Conservation (phyloP, 2,797 vertebrate species). For the Sebastes kiyomatsui region DNA sequence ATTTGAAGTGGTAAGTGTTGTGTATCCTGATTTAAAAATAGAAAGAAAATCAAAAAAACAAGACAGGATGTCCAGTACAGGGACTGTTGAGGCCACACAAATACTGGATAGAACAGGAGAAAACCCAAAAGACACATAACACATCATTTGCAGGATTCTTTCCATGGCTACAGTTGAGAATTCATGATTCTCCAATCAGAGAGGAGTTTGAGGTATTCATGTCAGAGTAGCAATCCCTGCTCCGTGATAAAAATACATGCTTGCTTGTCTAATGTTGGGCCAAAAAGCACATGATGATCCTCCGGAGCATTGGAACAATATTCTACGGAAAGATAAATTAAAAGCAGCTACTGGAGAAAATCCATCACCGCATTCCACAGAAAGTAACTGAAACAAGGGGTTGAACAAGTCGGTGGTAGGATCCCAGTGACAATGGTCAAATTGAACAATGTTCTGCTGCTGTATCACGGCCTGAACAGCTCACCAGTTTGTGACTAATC, state of each 20-base stretch:
- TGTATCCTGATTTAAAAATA: neutral
- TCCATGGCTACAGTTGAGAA: neutral
- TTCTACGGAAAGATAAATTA: slow-evolving; percentile 42
- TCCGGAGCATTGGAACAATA: slow-evolving; percentile 35
- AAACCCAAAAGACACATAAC: neutral
- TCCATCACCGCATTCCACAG: slow-evolving; percentile 21
- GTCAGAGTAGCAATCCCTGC: slow-evolving; percentile 19
- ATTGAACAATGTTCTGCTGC: neutral
- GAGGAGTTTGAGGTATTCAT: slow-evolving; percentile 15
- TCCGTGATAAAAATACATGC: slow-evolving; percentile 34
- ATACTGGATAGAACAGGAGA: neutral
- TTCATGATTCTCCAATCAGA: neutral
- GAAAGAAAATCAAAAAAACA: neutral
- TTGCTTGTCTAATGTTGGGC: slow-evolving; percentile 26
- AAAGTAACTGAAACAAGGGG: neutral
- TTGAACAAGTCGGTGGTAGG: neutral
- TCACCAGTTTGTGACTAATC: neutral
- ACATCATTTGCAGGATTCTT: neutral
- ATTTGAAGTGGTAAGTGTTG: neutral
- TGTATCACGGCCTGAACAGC: neutral
- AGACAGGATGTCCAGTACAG: neutral
- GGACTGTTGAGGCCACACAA: neutral
- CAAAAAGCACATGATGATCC: slow-evolving; percentile 49
- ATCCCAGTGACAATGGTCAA: neutral
- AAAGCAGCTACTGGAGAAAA: slow-evolving; percentile 9